Percentiles rank a stretch among this genome's conserved stretches.
These are phyloP conservation scores for Notarius lentiginosus DNA, from an alignment of 2,113 vertebrate genomes.

Conservation along the genomic window DNA sequence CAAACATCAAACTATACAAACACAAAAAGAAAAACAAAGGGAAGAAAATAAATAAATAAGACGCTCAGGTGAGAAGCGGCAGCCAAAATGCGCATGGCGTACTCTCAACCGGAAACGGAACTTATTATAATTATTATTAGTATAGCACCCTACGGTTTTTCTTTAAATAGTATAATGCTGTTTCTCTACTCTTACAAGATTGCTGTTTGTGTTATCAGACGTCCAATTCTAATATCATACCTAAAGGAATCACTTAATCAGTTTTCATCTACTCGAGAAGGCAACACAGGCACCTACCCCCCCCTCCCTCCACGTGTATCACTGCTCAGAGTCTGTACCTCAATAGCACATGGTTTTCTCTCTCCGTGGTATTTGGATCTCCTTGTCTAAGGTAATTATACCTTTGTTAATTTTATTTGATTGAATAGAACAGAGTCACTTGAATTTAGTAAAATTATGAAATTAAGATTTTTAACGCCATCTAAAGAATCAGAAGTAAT, in stretches of 20 bases:
- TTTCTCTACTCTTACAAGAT: too few relatives aligned
- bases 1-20: too few relatives aligned
- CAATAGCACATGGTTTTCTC: neutral
- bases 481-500: neutral
- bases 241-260: too few relatives aligned
- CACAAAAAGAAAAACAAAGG: too few relatives aligned
- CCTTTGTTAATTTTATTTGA: neutral
- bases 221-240: too few relatives aligned
- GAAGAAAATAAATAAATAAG: too few relatives aligned
- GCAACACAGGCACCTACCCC: too few relatives aligned
- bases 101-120: too few relatives aligned
- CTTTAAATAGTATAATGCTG: neutral
- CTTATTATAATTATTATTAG: too few relatives aligned
- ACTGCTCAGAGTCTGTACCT: neutral
- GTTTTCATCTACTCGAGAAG: neutral
- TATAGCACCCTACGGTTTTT: neutral
- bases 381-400: slow-evolving; percentile 1
- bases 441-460: neutral
- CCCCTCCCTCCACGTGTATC: neutral
- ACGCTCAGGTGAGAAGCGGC: too few relatives aligned
- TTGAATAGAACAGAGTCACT: neutral
- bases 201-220: too few relatives aligned
- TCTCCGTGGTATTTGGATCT: neutral
- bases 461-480: neutral
- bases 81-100: too few relatives aligned